Percentiles rank a stretch among this genome's conserved stretches.
Conservation (phyloP, 2,888 invertebrate species). For the Phlogophora meticulosa region DNA sequence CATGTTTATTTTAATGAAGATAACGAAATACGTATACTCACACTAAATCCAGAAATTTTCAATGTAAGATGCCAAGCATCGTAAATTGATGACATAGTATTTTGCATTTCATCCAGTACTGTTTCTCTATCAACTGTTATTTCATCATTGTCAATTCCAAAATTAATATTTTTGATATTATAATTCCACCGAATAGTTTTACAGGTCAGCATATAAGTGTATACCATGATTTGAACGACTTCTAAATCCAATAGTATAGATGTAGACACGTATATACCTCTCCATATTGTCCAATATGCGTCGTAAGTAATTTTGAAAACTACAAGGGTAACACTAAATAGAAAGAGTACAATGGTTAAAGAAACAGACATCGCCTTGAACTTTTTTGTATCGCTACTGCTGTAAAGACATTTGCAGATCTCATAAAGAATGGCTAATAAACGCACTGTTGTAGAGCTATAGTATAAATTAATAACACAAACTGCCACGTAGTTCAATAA, state of each 20-base stretch:
- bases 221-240: conserved; percentile 27
- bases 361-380: conserved; percentile 16
- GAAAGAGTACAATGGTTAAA: not conserved
- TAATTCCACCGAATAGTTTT: conserved; percentile 45
- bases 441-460: conserved; percentile 28
- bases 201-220: conserved; percentile 30
- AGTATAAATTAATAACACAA: conserved; percentile 34
- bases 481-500: conserved; percentile 16
- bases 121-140: conserved; percentile 26
- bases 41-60: conserved; percentile 36
- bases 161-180: conserved; percentile 26
- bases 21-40: conserved; percentile 7
- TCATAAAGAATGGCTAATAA: conserved; percentile 36
- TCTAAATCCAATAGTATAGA: conserved; percentile 50
- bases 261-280: conserved; percentile 31
- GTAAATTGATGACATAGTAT: conserved; percentile 14
- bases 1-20: no score
- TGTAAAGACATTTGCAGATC: conserved; percentile 22
- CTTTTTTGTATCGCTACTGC: conserved; percentile 16
- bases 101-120: conserved; percentile 18
- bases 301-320: conserved; percentile 41
- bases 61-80: conserved; percentile 42
- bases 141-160: conserved; percentile 28
- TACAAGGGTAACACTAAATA: conserved; percentile 13
- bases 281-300: conserved; percentile 33